Base-by-base conservation (phyloP, 53 echinoderm and acorn worm species). In the Patiria pectinifera region DNA sequence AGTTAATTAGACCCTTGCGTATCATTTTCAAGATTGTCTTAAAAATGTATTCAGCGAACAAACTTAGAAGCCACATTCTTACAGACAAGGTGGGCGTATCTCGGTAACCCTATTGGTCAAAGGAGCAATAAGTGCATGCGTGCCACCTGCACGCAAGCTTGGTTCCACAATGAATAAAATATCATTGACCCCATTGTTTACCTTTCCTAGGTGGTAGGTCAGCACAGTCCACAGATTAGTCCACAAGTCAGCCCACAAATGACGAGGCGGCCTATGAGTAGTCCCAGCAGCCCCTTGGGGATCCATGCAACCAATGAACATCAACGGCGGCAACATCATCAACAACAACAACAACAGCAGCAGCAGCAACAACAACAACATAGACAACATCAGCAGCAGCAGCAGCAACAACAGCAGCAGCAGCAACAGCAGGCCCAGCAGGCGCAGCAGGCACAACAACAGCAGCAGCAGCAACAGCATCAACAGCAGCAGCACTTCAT, bases 141-240 rank as follows among this genome's bases (percentile, higher is more conserved):
- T 35, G 35, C 35, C 35, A 35, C 35, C 35, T 35, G 35, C 1
- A 35, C 47, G 45, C 48, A n/a, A 47, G 88, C 48, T 25, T 43
- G n/a, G 71, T 49, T 87, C 10, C 43, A 74, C 9, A 76, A 58
- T 35, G 22, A 26, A 21, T 9, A 6, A 24, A 58, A 48, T 22
- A 21, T 18, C 22, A 5, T 74, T 44, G n/a, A 14, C n/a, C 21
- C 59, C 26, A 62, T 3, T 66, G 14, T 66, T 11, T 19, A 24
- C 25, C n/a, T 26, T 79, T 62, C 81, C 21, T 59, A 91, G 91
- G 91, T 91, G 78, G 85, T 90, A 25, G 63, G 91, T 74, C 91
- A 83, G 45, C 96, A 94, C 77, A 97, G 96, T 93, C 96, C 96
- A 16, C 97, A 97, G 82, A 85, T 96, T 22, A 96, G 96, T 89